Conservation (phyloP, 2,888 invertebrate genomes). For the Xestia c-nigrum region DNA sequence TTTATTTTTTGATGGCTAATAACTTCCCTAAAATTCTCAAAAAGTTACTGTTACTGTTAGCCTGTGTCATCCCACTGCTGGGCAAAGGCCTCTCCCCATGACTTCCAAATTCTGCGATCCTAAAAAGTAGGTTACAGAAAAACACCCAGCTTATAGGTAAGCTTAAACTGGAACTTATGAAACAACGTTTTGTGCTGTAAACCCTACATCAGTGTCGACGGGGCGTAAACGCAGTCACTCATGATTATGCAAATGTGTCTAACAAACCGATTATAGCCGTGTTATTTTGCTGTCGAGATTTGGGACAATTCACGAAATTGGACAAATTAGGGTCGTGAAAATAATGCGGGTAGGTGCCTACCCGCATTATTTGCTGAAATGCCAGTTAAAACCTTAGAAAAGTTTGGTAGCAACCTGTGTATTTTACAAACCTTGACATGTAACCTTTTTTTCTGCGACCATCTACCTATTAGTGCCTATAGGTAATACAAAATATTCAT, state of each 20-base stretch:
- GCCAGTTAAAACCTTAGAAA: background rate
- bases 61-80: no score
- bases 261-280: slow-evolving; percentile 46
- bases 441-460: no score
- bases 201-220: slow-evolving; percentile 3
- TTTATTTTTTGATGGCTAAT: no score
- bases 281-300: slow-evolving; percentile 34
- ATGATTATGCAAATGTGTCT: slow-evolving; percentile 54
- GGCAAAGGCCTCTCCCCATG: no score
- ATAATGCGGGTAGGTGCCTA: background rate
- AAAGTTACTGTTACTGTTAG: no score
- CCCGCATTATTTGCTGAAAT: no score
- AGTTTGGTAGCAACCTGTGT: background rate
- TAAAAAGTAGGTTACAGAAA: background rate
- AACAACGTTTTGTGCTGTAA: slow-evolving; percentile 10
- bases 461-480: no score
- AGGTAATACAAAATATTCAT: no score
- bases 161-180: background rate
- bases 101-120: no score
- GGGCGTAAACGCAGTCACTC: slow-evolving; percentile 27
- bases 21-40: no score
- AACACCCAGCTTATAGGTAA: background rate
- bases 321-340: slow-evolving; percentile 13
- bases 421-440: no score
- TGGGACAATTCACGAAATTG: slow-evolving; percentile 16